Evolutionary conservation across 2,888 invertebrate genomes (phyloP).

Genomic region (Onchidella celtica): DNA sequence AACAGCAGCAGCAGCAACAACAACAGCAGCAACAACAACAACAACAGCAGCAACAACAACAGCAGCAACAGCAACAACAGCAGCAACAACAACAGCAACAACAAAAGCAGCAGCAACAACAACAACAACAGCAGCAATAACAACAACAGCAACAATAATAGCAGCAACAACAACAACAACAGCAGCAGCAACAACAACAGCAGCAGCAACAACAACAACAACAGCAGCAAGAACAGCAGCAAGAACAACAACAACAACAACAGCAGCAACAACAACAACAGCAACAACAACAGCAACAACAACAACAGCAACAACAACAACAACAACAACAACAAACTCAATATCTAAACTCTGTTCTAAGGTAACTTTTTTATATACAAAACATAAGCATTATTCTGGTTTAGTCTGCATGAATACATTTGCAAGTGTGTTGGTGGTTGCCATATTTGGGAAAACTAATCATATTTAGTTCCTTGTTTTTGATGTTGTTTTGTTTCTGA

Average conservation of each 20-base stretch:
- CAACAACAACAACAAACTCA: too few relatives aligned
- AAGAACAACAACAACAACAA: conserved; percentile 12
- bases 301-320: conserved; percentile 23
- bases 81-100: too few relatives aligned
- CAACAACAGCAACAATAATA: conserved; percentile 20
- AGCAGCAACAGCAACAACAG: too few relatives aligned
- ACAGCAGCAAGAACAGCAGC: neutral
- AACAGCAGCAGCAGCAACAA: conserved; percentile 2
- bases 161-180: conserved; percentile 29
- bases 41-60: neutral
- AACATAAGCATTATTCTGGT: too few relatives aligned
- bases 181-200: conserved; percentile 2
- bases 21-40: conserved; percentile 26
- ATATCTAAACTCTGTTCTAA: too few relatives aligned
- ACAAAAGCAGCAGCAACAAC: too few relatives aligned
- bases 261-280: conserved; percentile 14
- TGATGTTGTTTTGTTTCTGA: too few relatives aligned
- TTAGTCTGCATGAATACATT: too few relatives aligned
- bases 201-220: conserved; percentile 4
- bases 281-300: conserved; percentile 22
- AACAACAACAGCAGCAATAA: conserved; percentile 19
- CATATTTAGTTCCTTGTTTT: too few relatives aligned
- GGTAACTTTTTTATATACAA: too few relatives aligned
- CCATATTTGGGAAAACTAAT: too few relatives aligned
- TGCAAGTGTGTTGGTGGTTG: too few relatives aligned